Evolutionary conservation across 2,888 invertebrate genomes (phyloP), one percentile per base, ranked within the genome.

Genomic region (Oligia fasciuncula): DNA sequence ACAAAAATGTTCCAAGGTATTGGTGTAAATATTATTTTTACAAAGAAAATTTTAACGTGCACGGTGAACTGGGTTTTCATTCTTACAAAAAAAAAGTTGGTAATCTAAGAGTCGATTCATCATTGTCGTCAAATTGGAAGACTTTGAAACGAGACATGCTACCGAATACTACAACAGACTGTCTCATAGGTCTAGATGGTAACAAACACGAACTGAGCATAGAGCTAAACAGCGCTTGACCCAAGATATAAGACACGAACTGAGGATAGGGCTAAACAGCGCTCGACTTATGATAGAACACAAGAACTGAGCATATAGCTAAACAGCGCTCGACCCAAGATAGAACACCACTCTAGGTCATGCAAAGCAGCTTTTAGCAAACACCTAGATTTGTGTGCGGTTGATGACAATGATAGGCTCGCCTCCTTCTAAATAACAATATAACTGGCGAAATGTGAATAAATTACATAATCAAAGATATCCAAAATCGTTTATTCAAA

Each of bases 61-160:
- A 60, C 43, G 35, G 19, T 72, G 49, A 60, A 9, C 1, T n/a
- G 78, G 29, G 40, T 40, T 79, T 79, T 72, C 57, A 8, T 79
- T 79, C 4, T 35, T 35, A 63, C 14, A 46, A 35, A 67, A 40
- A 40, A 62, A 6, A 46, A 8, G 11, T 49, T 65, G 11, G 54
- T 54, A 35, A 46, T 1, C 79, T 49, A 29, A 29, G 46, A n/a
- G 19, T 54, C 9, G n/a, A 76, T 46, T 75, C 17, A 51, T 51
- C 0, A 14, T 74, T 14, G 13, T 14, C 5, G 9, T 29, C 3
- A 17, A 54, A 54, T 49, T 67, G 35, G 14, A 66, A 66, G 35
- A n/a, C 51, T 8, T 49, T n/a, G n/a, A 51, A 67, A 40, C 17
- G 11, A 17, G 11, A 73, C 4, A 69, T 69, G 23, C 49, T 23